phyloP scores from a whole-genome alignment of 2,888 invertebrate genomes.

The Tetragonula carbonaria region DNA sequence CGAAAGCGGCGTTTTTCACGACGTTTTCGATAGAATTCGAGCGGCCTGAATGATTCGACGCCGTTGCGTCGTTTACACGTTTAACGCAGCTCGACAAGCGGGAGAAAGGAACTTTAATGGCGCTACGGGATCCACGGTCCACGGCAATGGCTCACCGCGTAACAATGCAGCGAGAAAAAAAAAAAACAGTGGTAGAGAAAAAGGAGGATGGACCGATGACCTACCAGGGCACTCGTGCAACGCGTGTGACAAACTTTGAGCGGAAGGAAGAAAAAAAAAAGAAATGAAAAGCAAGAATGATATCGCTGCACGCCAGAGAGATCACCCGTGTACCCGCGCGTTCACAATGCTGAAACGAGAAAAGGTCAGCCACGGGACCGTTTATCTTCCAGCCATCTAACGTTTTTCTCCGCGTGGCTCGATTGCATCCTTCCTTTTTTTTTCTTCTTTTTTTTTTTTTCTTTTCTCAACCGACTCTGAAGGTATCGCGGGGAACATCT shows the following conservation, averaged over 20 bases:
- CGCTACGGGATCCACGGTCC: slow-evolving; percentile 48
- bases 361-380: slow-evolving; percentile 34
- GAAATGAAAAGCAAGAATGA: slow-evolving; percentile 3
- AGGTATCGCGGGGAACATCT: slow-evolving; percentile 36
- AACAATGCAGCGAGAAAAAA: slow-evolving; percentile 63
- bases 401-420: slow-evolving; percentile 17
- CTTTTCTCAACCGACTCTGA: slow-evolving; percentile 31
- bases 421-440: slow-evolving; percentile 14
- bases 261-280: background rate
- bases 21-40: background rate
- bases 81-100: slow-evolving; percentile 25
- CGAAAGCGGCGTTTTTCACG: background rate
- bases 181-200: background rate
- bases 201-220: slow-evolving; percentile 56
- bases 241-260: slow-evolving; percentile 39
- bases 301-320: slow-evolving; percentile 20
- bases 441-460: too few relatives aligned
- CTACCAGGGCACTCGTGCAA: slow-evolving; percentile 11
- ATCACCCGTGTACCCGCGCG: background rate
- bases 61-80: slow-evolving; percentile 34
- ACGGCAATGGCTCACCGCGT: slow-evolving; percentile 57
- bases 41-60: slow-evolving; percentile 27
- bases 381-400: slow-evolving; percentile 53
- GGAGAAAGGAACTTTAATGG: slow-evolving; percentile 42
- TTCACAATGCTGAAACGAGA: slow-evolving; percentile 53